Percentiles rank a stretch among this genome's conserved stretches.
These are phyloP conservation scores for Choloepus didactylus DNA, from an alignment of 2,797 vertebrate species.

Conservation along the genomic window DNA sequence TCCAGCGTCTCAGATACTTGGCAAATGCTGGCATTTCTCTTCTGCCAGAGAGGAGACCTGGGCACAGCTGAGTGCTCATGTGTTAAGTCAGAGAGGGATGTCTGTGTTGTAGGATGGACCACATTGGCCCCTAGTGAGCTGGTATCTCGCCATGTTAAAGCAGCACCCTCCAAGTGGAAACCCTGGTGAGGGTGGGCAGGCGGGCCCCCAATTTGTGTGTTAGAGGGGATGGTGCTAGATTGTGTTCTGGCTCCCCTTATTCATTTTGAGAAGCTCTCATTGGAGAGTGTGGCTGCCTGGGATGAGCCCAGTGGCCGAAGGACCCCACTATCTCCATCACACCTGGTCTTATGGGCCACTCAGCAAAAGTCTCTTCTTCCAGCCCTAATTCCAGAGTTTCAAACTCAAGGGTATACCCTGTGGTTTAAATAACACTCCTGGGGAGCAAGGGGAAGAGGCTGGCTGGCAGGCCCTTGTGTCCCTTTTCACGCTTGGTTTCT, in stretches of 20 bases:
- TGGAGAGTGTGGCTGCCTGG: neutral
- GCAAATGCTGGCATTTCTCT: neutral
- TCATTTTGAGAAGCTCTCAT: neutral
- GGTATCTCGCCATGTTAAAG: neutral
- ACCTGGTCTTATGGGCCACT: neutral
- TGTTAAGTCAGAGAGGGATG: neutral
- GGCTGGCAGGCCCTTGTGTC: accelerated
- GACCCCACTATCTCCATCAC: neutral
- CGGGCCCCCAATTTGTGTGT: neutral
- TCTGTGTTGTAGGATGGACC: neutral
- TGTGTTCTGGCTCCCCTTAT: neutral
- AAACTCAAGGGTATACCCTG: neutral
- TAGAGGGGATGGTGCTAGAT: accelerated
- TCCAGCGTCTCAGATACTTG: neutral
- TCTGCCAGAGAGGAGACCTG: neutral
- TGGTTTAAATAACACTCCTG: neutral
- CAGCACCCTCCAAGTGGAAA: neutral
- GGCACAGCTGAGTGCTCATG: accelerated
- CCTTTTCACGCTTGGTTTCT: accelerated
- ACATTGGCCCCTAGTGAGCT: accelerated
- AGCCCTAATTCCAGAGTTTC: accelerated
- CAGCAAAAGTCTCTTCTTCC: neutral
- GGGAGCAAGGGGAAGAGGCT: accelerated
- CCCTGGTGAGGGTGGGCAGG: neutral
- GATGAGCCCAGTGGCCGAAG: neutral